Conservation (phyloP, 2,113 vertebrate genomes). For the Eclectus roratus region DNA sequence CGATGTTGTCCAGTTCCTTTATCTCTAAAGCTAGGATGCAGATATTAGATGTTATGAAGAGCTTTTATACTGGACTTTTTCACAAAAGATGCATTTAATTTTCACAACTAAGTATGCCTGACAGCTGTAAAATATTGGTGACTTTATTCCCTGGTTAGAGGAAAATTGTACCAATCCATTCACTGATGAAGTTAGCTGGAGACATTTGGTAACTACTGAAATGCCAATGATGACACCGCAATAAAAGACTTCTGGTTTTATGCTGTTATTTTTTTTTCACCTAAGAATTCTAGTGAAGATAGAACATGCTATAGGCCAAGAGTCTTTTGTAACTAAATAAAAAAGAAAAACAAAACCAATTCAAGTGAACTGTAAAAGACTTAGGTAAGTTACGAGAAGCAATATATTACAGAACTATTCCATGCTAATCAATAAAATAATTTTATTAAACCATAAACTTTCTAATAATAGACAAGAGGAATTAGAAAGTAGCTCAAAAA, state of each 20-base stretch:
- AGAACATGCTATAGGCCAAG: neutral
- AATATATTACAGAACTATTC: neutral
- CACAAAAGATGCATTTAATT: neutral
- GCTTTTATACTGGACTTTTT: neutral
- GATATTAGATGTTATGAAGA: neutral
- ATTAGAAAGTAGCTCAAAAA: neutral
- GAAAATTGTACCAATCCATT: neutral
- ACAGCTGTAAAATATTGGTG: neutral
- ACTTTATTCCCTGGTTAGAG: neutral
- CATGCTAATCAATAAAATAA: neutral
- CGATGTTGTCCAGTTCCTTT: neutral
- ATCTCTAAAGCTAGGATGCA: neutral
- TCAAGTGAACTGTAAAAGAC: neutral
- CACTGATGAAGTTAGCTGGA: neutral
- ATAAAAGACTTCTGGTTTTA: neutral
- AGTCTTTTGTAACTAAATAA: neutral
- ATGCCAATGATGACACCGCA: neutral
- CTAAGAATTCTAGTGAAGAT: neutral
- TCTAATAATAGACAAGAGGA: neutral
- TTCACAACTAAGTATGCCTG: neutral
- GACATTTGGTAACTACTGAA: neutral
- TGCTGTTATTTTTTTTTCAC: neutral
- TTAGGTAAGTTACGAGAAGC: neutral
- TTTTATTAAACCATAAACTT: conserved; percentile 13
- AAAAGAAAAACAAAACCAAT: neutral